Evolutionary conservation across 2,113 vertebrate genomes (phyloP), one percentile per base, ranked within the genome.

Genomic region (Mormyrus iriodes): DNA sequence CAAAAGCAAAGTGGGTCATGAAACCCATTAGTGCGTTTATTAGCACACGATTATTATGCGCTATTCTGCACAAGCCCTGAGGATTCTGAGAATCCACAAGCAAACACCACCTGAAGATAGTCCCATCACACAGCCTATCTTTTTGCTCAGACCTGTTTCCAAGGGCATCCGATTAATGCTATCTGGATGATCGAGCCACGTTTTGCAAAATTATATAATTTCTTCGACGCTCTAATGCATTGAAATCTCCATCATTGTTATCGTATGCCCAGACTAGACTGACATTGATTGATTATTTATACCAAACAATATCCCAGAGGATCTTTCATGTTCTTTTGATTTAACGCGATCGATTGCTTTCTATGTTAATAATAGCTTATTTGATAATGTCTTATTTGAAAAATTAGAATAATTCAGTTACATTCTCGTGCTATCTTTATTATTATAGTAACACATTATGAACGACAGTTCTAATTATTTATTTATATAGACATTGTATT

Each of bases 261-360:
- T 39, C 10, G 21, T 61, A 8, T 39, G 44, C 19, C 49, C 17
- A n/a, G 46, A 44, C 79, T 55, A n/a, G 39, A 83, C 42, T 35
- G 88, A 83, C 73, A 58, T 39, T 83, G 79, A 89, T 85, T 83
- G 76, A 89, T 61, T 85, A 48, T 51, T n/a, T 17, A 12, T 17
- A n/a, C 12, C 46, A 53, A 53, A 21, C 6, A 12, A 49, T 53
- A 48, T 86, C 9, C 6, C 27, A n/a, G 27, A 52, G 21, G 49
- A 31, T 86, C 7, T 86, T 7, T 48, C 13, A 31, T 15, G 15
- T 10, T 17, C 48, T 86, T 17, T 86, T 52, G 8, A 53, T 86
- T 86, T 86, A 86, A 55, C 12, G 2, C 15, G 46, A 48, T 21
- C 19, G 1, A n/a, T 61, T 49, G 27, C 17, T 8, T 58, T 52